A percentile compares a stretch with the other conserved stretches of the same genome.
Conservation (phyloP, 2,797 vertebrate species). For the Nothura maculosa region DNA sequence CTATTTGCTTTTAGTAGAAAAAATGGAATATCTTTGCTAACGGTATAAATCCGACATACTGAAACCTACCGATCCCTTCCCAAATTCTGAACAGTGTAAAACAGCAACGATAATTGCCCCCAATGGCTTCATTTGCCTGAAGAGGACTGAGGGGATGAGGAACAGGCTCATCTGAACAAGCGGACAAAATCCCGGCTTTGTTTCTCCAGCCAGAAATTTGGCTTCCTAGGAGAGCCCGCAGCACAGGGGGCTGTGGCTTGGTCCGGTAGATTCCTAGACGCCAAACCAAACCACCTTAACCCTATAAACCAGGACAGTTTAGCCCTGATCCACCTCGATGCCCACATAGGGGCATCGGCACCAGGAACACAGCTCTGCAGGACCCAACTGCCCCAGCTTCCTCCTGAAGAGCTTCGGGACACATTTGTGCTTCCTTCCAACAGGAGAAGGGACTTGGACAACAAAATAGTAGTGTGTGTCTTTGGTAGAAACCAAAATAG, state of each 20-base stretch:
- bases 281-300: not conserved
- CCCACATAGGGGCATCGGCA: not conserved
- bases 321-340: not conserved
- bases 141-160: not conserved
- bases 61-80: not conserved
- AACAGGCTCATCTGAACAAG: not conserved
- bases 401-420: not conserved
- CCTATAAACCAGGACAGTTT: not conserved
- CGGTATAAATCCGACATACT: not conserved
- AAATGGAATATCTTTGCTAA: not conserved
- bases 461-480: constrained; percentile 4
- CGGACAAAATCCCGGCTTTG: not conserved
- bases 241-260: not conserved
- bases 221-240: not conserved
- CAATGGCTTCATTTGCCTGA: not conserved
- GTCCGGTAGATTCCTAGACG: not conserved
- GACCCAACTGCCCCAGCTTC: not conserved
- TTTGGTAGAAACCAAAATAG: constrained; percentile 24
- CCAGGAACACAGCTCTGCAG: not conserved
- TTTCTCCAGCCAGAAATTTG: not conserved
- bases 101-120: not conserved
- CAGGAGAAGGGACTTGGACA: not conserved
- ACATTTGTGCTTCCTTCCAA: not conserved
- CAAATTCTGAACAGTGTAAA: not conserved
- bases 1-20: not conserved